These are phyloP conservation scores for Liparis tanakae DNA, from an alignment of 2,797 vertebrate genomes.

Conservation along the genomic window DNA sequence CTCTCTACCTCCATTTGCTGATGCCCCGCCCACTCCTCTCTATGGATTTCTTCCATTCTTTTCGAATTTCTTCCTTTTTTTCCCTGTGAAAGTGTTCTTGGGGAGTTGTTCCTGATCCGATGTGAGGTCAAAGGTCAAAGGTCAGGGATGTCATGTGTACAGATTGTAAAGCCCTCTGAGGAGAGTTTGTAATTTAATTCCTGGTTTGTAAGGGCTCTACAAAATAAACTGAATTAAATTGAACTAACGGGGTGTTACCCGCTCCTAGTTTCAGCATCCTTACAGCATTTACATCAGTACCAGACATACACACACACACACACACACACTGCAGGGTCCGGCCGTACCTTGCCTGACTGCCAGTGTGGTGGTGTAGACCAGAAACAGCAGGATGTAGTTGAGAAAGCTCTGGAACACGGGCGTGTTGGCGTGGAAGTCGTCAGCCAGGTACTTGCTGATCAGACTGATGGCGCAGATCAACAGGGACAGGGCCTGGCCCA, in stretches of 20 bases:
- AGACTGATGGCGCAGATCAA: slow-evolving; percentile 93
- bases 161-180: no score
- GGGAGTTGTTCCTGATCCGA: no score
- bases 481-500: slow-evolving; percentile 93
- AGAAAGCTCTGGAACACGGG: slow-evolving; percentile 98
- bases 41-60: no score
- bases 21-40: no score
- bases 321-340: background rate
- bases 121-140: no score
- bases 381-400: slow-evolving; percentile 95
- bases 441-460: slow-evolving; percentile 94
- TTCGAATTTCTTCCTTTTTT: no score
- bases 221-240: no score
- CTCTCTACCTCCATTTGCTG: no score
- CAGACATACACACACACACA: background rate
- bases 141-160: no score
- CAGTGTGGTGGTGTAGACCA: slow-evolving; percentile 96
- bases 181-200: no score
- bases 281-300: background rate
- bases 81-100: no score
- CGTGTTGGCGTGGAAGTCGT: slow-evolving; percentile 95
- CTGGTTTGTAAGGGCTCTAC: no score
- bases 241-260: background rate
- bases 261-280: background rate
- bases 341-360: slow-evolving; percentile 93